Evolutionary conservation across 2,888 invertebrate species (phyloP), one percentile per base, ranked within the genome.

Genomic region (Acleris sparsana): DNA sequence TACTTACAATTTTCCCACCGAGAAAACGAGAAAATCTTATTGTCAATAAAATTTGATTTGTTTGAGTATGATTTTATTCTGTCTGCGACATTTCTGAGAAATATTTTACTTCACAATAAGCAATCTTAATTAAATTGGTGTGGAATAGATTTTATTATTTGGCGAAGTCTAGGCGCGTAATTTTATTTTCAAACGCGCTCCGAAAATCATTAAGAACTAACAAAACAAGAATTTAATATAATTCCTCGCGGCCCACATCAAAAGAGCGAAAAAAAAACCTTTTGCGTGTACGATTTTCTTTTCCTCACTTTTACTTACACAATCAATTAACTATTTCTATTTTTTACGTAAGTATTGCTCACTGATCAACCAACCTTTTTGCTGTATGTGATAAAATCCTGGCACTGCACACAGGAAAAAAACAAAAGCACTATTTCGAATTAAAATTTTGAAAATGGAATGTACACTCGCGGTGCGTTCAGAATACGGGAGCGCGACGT

Each of bases 331-430:
- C 44, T 68, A 75, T 69, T 59, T 61, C 64, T 67, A 71, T 66
- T 49, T 53, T 64, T 69, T 67, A 72, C 68, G 68, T 72, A 68
- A 62, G 67, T 48, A 55, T 57, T 62, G 60, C 44, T 46, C 57
- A 57, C 65, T 52, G 9, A 66, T 68, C 18, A 72, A 84, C 86
- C 70, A 78, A 88, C 88, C 88, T 89, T 72, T 76, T 74, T 75
- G 57, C 59, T 73, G 65, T 69, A 71, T 71, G 67, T 73, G 11
- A 73, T 58, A 52, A 84, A 88, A 89, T 89, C 88, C 89, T 84
- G 78, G 81, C 84, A 86, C 84, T 83, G 71, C 72, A 74, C 88
- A 88, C 86, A 83, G 75, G 71, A 79, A 80, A 84, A 80, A 77
- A 79, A 80, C 78, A 76, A 85, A 75, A 76, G 68, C 70, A 72